Percentiles rank a stretch among this genome's conserved stretches.
Conservation (phyloP, 1,140 invertebrate genomes). For the Lepidurus couesii region DNA sequence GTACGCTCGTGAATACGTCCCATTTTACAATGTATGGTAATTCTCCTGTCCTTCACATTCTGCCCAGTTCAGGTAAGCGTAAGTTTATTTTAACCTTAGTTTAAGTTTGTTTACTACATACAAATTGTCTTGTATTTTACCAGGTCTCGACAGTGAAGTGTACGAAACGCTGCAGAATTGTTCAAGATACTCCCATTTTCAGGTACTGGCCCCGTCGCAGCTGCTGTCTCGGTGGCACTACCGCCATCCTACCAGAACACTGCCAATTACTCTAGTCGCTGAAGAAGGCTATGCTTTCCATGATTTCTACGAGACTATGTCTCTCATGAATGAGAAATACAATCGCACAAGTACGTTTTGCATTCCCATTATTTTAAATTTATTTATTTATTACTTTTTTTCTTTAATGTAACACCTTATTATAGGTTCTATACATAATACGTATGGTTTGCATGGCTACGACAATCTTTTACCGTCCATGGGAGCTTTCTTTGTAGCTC, state of each 20-base stretch:
- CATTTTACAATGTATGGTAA: constrained; percentile 8
- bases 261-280: constrained; percentile 8
- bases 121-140: neutral
- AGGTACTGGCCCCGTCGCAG: neutral
- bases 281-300: neutral
- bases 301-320: neutral
- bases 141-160: neutral
- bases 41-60: constrained; percentile 22
- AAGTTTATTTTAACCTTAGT: too few relatives aligned
- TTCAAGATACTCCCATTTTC: neutral
- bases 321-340: neutral
- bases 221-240: neutral
- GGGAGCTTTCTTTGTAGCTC: neutral
- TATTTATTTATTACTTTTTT: neutral
- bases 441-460: neutral
- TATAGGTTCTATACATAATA: neutral
- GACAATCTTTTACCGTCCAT: neutral
- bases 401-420: neutral
- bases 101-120: neutral
- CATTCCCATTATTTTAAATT: neutral
- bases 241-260: constrained; percentile 4
- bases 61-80: constrained; percentile 22
- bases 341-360: neutral
- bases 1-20: neutral
- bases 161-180: neutral